A percentile compares a stretch with the other conserved stretches of the same genome.
These are phyloP conservation scores for Loriculus beryllinus DNA, from an alignment of 2,797 vertebrate species.

Conservation along the genomic window DNA sequence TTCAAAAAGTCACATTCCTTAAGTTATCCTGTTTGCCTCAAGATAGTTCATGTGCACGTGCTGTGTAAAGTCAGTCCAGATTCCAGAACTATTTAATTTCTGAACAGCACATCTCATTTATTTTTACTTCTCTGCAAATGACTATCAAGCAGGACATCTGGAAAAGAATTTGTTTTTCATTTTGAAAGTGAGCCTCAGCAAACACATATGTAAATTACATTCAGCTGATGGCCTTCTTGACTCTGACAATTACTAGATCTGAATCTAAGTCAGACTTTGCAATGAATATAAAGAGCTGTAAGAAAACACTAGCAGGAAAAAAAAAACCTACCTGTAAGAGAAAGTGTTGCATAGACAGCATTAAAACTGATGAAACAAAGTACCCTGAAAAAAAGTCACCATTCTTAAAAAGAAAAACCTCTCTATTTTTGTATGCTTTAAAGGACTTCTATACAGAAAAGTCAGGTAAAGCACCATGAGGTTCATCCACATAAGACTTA, in stretches of 20 bases:
- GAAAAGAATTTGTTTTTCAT: neutral
- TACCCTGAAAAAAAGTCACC: neutral
- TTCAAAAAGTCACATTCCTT: neutral
- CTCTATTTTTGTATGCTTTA: neutral
- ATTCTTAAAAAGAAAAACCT: neutral
- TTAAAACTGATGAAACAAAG: neutral
- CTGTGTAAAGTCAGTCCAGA: neutral
- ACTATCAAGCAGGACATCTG: neutral
- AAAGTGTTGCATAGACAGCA: neutral
- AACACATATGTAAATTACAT: neutral
- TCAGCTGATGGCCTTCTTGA: neutral
- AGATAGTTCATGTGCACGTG: neutral
- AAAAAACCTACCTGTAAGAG: neutral
- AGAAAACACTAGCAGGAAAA: neutral
- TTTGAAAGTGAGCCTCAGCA: neutral
- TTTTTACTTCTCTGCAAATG: neutral
- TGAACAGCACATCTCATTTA: neutral
- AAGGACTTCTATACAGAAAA: neutral
- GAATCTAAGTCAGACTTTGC: conserved; percentile 1
- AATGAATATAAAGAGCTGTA: neutral
- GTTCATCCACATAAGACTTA: neutral
- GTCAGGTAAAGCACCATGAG: neutral
- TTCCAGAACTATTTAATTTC: neutral
- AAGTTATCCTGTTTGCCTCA: neutral
- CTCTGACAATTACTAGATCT: conserved; percentile 19